Evolutionary conservation across 2,113 vertebrate genomes (phyloP).

Genomic region (Platichthys flesus): DNA sequence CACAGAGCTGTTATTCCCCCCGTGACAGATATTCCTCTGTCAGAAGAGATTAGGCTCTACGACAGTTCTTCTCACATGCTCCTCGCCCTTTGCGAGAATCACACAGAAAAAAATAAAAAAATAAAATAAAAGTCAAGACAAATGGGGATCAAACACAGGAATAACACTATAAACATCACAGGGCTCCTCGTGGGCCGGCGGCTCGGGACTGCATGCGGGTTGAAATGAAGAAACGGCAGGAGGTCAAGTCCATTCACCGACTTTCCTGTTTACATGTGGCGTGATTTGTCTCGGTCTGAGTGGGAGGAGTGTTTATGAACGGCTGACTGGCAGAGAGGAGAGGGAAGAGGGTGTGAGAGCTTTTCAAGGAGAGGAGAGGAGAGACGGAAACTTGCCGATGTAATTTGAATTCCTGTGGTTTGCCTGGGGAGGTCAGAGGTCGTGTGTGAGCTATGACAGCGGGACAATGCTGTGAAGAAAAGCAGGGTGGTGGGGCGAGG

Average conservation of each 20-base stretch:
- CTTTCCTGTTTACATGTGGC: constrained; percentile 76
- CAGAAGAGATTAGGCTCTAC: constrained; percentile 56
- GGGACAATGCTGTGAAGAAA: constrained; percentile 31
- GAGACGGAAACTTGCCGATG: constrained; percentile 4
- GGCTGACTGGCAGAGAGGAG: constrained; percentile 52
- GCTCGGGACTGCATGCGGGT: constrained; percentile 62
- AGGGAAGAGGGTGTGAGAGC: constrained; percentile 17
- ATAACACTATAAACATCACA: constrained; percentile 65
- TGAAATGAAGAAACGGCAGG: constrained; percentile 52
- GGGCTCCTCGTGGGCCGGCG: constrained; percentile 14
- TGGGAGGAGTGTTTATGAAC: constrained; percentile 62
- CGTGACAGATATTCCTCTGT: constrained; percentile 70
- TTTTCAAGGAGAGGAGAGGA: not conserved
- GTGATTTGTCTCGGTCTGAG: constrained; percentile 57
- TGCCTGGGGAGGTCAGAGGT: constrained; percentile 26
- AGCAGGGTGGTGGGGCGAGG: not conserved
- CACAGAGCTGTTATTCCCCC: constrained; percentile 58
- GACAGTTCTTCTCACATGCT: constrained; percentile 47
- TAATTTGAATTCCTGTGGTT: constrained; percentile 66
- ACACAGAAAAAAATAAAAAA: not conserved
- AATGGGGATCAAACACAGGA: constrained; percentile 56
- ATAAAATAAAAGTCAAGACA: constrained; percentile 21
- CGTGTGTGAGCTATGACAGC: constrained; percentile 52
- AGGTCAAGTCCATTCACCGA: constrained; percentile 56
- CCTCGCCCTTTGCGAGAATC: constrained; percentile 18